Conservation (phyloP, 2,113 vertebrate species). For the Probosciger aterrimus region DNA sequence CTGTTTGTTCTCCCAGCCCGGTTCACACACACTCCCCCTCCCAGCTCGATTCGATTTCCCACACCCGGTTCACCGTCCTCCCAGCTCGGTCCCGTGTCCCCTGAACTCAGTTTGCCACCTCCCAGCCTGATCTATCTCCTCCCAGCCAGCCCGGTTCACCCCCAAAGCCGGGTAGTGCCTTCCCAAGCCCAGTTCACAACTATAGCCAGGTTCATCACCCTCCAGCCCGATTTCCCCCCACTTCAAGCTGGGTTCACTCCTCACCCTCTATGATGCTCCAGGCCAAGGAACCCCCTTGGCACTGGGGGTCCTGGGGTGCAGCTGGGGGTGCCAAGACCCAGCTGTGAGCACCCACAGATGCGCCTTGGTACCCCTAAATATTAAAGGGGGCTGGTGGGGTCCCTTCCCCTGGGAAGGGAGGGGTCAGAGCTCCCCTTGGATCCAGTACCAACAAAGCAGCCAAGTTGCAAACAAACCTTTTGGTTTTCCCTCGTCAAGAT, state of each 20-base stretch:
- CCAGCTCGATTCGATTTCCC: not conserved
- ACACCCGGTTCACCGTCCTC: too few relatives aligned
- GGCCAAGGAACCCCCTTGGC: not conserved
- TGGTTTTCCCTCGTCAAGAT: not conserved
- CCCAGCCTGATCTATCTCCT: not conserved
- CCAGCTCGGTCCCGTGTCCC: not conserved
- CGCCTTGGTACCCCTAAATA: too few relatives aligned
- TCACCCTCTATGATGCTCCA: not conserved
- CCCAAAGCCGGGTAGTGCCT: too few relatives aligned
- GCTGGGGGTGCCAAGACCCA: rapidly evolving
- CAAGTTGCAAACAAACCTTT: not conserved
- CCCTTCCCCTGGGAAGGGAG: not conserved
- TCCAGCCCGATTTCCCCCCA: not conserved
- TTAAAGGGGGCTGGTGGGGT: not conserved
- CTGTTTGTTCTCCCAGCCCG: not conserved
- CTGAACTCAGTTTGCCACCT: too few relatives aligned
- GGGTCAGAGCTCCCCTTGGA: not conserved
- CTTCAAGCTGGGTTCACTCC: too few relatives aligned
- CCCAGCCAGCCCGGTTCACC: not conserved
- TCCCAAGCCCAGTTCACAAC: not conserved
- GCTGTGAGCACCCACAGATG: not conserved
- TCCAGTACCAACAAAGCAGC: rapidly evolving
- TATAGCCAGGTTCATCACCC: rapidly evolving
- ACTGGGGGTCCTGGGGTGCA: not conserved
- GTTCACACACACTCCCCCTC: not conserved